Percentiles rank a stretch among this genome's conserved stretches.
Evolutionary conservation across 2,113 vertebrate species (phyloP).

Genomic region (Thalassarche chlororhynchos): DNA sequence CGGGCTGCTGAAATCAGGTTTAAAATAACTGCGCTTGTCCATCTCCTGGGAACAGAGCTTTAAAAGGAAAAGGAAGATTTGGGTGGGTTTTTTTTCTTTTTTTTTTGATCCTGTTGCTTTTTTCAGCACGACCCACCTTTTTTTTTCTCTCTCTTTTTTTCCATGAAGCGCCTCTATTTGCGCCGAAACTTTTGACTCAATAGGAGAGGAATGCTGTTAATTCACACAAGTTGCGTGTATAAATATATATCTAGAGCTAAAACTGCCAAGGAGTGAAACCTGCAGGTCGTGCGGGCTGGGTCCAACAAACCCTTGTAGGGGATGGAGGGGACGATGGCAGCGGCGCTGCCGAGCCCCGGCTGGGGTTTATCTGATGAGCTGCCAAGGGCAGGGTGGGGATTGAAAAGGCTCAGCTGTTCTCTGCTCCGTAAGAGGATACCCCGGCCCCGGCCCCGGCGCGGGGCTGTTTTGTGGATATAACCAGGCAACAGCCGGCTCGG

Average conservation of each 20-base stretch:
- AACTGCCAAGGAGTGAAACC: constrained; percentile 11
- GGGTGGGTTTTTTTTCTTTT: not conserved
- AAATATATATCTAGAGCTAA: constrained; percentile 18
- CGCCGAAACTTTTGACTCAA: constrained; percentile 62
- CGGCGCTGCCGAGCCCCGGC: not conserved
- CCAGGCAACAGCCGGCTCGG: constrained; percentile 52
- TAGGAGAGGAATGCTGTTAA: constrained; percentile 66
- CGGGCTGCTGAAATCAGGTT: not conserved
- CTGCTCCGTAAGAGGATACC: constrained; percentile 20
- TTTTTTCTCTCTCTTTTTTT: not conserved
- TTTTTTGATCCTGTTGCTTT: not conserved
- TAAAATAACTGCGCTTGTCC: not conserved
- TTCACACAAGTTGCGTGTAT: not conserved
- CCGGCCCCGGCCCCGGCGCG: not conserved
- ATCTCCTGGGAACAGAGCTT: not conserved
- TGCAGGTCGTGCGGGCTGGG: not conserved
- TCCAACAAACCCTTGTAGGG: constrained; percentile 70
- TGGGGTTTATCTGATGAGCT: constrained; percentile 22
- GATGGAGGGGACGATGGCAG: constrained; percentile 4
- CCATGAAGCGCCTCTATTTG: constrained; percentile 10
- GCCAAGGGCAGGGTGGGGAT: constrained; percentile 64
- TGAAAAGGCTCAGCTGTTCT: constrained; percentile 49
- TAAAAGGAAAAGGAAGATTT: constrained; percentile 39
- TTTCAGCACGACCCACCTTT: not conserved
- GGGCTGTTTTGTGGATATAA: constrained; percentile 62